phyloP scores from a whole-genome alignment of 53 echinoderm and acorn worm species.

The Antedon mediterranea region DNA sequence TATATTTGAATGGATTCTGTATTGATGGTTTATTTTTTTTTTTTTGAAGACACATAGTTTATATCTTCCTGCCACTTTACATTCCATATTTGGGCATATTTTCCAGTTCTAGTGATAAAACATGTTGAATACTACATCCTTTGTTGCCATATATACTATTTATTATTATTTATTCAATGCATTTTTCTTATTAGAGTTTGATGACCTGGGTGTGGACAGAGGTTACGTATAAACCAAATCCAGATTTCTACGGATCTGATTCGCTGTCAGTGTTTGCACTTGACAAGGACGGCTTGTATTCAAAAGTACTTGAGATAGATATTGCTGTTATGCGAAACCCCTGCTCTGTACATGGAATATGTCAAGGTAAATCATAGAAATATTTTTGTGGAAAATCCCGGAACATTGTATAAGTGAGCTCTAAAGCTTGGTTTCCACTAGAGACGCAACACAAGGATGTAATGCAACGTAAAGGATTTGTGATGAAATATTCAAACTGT shows the following conservation, averaged over 20 bases:
- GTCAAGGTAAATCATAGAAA: not conserved
- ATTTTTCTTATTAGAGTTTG: conserved; percentile 2
- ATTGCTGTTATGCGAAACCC: conserved; percentile 3
- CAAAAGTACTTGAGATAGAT: conserved; percentile 10
- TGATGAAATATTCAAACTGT: no score
- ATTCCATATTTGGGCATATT: conserved; percentile 10
- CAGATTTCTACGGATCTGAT: conserved; percentile 22
- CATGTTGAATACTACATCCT: not conserved
- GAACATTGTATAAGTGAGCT: no score
- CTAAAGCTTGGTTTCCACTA: no score
- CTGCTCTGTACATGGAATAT: not conserved
- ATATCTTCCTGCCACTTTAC: conserved; percentile 3
- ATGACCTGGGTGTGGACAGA: conserved; percentile 20
- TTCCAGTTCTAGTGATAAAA: conserved; percentile 6
- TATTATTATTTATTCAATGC: not conserved
- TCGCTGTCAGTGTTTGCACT: conserved; percentile 10
- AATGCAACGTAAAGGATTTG: no score
- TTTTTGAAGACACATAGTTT: no score
- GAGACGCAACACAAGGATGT: no score
- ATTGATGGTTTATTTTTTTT: no score
- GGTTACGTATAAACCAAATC: conserved; percentile 20
- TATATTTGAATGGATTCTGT: no score
- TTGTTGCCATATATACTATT: not conserved
- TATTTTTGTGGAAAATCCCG: no score
- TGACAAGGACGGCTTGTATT: conserved; percentile 14